A percentile compares a stretch with the other conserved stretches of the same genome.
Evolutionary conservation across 2,113 vertebrate species (phyloP).

Genomic region (Stomatorhinus ivindoensis): DNA sequence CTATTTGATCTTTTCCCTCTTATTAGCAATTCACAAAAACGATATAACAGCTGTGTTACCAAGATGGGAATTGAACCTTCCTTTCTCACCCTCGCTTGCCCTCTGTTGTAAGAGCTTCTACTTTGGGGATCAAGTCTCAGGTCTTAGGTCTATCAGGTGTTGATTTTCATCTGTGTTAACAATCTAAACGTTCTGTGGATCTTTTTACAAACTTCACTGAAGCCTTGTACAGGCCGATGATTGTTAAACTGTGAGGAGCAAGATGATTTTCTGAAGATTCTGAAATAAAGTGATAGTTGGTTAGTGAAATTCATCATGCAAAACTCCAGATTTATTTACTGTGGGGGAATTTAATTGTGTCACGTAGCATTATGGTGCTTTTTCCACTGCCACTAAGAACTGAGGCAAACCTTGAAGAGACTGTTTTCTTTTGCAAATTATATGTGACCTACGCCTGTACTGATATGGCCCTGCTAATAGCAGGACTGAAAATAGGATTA

Average conservation of each 20-base stretch:
- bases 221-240: background rate
- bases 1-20: background rate
- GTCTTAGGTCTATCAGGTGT: too few relatives aligned
- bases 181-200: background rate
- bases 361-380: background rate
- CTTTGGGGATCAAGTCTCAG: too few relatives aligned
- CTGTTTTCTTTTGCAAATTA: background rate
- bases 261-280: background rate
- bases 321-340: background rate
- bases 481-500: background rate
- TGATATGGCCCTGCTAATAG: too few relatives aligned
- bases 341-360: background rate
- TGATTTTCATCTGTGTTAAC: too few relatives aligned
- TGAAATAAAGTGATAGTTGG: background rate
- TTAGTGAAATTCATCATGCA: background rate
- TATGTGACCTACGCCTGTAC: too few relatives aligned
- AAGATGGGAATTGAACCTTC: too few relatives aligned
- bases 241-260: background rate
- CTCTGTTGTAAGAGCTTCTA: too few relatives aligned
- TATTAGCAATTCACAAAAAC: background rate
- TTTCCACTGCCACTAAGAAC: background rate
- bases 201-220: background rate
- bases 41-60: background rate
- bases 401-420: background rate
- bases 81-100: too few relatives aligned